Evolutionary conservation across 1,140 invertebrate genomes (phyloP), one percentile per base, ranked within the genome.

Genomic region (Drosophila sturtevanti): DNA sequence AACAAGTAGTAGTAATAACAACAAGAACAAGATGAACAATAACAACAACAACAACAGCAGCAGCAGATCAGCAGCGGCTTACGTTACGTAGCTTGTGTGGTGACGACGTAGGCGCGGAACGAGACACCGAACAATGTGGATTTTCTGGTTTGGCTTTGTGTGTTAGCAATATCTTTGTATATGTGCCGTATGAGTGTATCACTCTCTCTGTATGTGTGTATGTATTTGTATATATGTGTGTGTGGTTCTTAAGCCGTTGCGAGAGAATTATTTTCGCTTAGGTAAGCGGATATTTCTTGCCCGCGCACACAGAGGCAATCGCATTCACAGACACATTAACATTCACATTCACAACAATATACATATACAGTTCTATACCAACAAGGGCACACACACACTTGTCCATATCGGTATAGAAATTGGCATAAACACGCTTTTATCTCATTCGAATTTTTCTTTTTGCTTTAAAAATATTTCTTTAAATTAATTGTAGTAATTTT

Each of bases 131-230:
- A 67, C 80, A 91, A 87, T 87, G 89, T 90, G 75, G 90, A 90
- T 77, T 87, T 91, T 91, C 90, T 91, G 86, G 90, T 91, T 91
- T 91, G 61, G 75, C 78, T 91, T 89, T 90, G 66, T 90, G 38
- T 90, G 76, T 82, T 75, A 73, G 70, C 75, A 67, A 73, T 70
- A 79, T 82, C 51, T 69, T 61, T 71, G 60, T 52, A 48, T 38
- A 37, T 70, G 44, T 38, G 48, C 38, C 51, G 41, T 67, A 38
- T 27, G 22, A 35, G 16, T 67, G 18, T 70, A 37, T 80, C n/a
- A n/a, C n/a, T n/a, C n/a, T n/a, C n/a, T n/a, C 7, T 59, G 24
- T 63, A 54, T 75, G 56, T 67, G 58, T 75, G 34, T 68, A 27
- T 48, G 60, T 44, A 21, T 67, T 63, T 73, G 16, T 71, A 38